phyloP scores from a whole-genome alignment of 2,113 vertebrate genomes.

The Paratilapia polleni region DNA sequence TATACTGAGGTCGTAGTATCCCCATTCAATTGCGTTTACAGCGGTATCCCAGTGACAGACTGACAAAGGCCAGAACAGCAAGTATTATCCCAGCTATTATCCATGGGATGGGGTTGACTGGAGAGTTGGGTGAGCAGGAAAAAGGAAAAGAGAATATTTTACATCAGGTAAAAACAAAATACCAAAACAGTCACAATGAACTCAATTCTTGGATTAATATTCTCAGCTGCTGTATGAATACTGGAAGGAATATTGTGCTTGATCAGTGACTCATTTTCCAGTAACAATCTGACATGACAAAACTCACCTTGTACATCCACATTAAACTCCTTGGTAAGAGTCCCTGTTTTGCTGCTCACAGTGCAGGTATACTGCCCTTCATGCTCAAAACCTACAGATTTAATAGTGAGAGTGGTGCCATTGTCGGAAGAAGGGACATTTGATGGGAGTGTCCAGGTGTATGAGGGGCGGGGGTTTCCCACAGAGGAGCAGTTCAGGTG shows the following conservation, averaged over 20 bases:
- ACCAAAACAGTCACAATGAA: background rate
- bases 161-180: background rate
- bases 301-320: slow-evolving; percentile 50
- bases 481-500: no score
- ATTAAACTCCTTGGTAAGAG: background rate
- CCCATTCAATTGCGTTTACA: background rate
- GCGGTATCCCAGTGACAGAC: background rate
- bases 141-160: background rate
- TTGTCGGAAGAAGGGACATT: rapidly evolving
- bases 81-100: rapidly evolving
- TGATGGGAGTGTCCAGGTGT: slow-evolving; percentile 23
- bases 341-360: background rate
- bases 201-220: background rate
- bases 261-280: background rate
- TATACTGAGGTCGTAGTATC: rapidly evolving
- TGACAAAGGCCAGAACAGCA: rapidly evolving
- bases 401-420: background rate
- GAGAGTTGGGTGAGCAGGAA: background rate
- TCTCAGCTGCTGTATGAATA: background rate
- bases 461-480: slow-evolving; percentile 57
- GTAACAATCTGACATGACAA: background rate
- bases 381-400: background rate
- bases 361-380: no score
- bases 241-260: background rate
- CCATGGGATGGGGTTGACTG: background rate